phyloP scores from a whole-genome alignment of 2,113 vertebrate species.

The Oryzias celebensis region DNA sequence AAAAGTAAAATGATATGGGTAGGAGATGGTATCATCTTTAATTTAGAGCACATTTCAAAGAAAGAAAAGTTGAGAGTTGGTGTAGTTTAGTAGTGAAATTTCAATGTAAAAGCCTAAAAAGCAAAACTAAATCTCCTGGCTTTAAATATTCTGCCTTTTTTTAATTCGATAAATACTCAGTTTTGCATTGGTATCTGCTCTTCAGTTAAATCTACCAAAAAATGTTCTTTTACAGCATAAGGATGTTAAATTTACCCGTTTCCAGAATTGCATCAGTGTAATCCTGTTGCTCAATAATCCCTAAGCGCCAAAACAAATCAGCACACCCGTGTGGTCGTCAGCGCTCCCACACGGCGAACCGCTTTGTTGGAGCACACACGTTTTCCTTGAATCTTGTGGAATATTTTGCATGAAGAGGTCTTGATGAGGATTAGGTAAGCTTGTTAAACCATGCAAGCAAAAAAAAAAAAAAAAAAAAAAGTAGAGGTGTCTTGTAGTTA shows the following conservation, averaged over 20 bases:
- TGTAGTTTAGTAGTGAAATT: no score
- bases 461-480: slow-evolving; percentile 5
- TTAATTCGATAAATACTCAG: not conserved
- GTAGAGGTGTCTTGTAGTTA: slow-evolving; percentile 2
- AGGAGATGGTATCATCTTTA: no score
- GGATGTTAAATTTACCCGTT: slow-evolving; percentile 14
- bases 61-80: no score
- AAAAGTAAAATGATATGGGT: no score
- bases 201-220: not conserved
- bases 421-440: slow-evolving; percentile 10
- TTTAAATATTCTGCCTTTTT: not conserved
- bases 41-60: no score
- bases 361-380: no score
- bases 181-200: not conserved
- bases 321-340: slow-evolving; percentile 7
- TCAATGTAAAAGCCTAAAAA: no score
- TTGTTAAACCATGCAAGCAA: not conserved
- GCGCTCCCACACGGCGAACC: not conserved
- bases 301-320: not conserved
- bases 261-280: slow-evolving; percentile 25
- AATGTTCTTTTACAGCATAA: not conserved
- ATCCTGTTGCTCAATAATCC: slow-evolving; percentile 28
- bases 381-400: not conserved
- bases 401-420: slow-evolving; percentile 1
- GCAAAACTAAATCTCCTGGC: no score